Evolutionary conservation across 2,888 invertebrate species (phyloP), one percentile per base, ranked within the genome.

Genomic region (Saturnia japonica): DNA sequence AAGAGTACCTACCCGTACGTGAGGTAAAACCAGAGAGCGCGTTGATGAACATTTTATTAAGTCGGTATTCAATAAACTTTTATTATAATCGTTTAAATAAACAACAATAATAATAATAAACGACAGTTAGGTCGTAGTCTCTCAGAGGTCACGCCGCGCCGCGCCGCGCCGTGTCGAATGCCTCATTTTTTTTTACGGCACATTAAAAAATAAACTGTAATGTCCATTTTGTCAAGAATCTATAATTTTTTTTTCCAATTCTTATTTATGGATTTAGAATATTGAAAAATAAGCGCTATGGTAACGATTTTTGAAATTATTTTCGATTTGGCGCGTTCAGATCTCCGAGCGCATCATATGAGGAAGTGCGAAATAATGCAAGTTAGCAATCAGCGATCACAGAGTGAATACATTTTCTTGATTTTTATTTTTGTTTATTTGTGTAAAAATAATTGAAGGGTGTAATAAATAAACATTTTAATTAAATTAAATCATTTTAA

Each of bases 41-140:
- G 67, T 60, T 70, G 47, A 70, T 67, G 43, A 70, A 70, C 43
- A 60, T 70, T 67, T 70, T 70, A 70, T 68, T 68, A 70, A 57
- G 43, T 45, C 57, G 2, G 57, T 60, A 60, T 11, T 45, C 40
- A 43, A 68, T 60, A 67, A 60, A 67, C 8, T 45, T 67, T 64
- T 64, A 69, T 69, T 64, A 47, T 28, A 28, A 60, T 60, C 57
- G 57, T 60, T 60, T 28, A 60, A 14, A 12, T 60, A 14, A 60
- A 60, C 57, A 28, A 60, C 12, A 4, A 3, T 57, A 25, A 57
- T 60, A 60, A 28, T 14, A 28, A 60, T 60, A 28, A 28, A 16
- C 25, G 57, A 51, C 19, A 1, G 47, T 51, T 19, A 16, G 19
- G 14, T 54, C 22, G n/a, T 22, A 54, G 45, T 6, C 47, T 3